phyloP scores from a whole-genome alignment of 2,888 invertebrate genomes.

The Malthinus seriepunctatus region DNA sequence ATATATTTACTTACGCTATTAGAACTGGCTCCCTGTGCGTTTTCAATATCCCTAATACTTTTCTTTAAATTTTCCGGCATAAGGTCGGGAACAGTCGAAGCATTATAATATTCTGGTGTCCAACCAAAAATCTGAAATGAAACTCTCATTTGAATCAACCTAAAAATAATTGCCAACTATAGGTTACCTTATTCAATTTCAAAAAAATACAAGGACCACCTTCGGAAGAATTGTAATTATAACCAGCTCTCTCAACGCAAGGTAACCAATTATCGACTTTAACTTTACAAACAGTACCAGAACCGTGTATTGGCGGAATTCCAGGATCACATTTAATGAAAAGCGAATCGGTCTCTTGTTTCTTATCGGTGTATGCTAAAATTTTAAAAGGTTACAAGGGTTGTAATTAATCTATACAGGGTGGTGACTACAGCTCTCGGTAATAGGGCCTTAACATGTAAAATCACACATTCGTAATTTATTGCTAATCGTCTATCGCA shows the following conservation, averaged over 20 bases:
- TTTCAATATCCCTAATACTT: constrained; percentile 58
- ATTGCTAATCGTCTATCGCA: too few relatives aligned
- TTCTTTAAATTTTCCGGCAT: constrained; percentile 79
- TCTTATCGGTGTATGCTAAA: constrained; percentile 50
- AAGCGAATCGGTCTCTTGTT: constrained; percentile 55
- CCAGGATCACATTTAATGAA: constrained; percentile 61
- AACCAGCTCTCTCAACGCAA: constrained; percentile 78
- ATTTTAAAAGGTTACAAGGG: constrained; percentile 3
- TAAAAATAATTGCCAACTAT: too few relatives aligned
- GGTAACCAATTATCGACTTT: constrained; percentile 70
- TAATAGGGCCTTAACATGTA: too few relatives aligned
- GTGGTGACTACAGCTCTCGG: too few relatives aligned
- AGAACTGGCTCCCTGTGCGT: constrained; percentile 5
- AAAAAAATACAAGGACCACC: constrained; percentile 94
- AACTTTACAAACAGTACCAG: constrained; percentile 79
- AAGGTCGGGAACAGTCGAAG: constrained; percentile 68
- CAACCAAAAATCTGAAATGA: constrained; percentile 82
- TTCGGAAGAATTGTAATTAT: constrained; percentile 75
- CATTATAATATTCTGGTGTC: constrained; percentile 78
- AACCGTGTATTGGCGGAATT: constrained; percentile 59
- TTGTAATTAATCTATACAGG: not conserved
- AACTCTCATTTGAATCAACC: constrained; percentile 36
- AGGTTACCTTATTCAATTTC: constrained; percentile 88
- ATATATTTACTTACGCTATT: constrained; percentile 8
- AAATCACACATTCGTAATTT: too few relatives aligned